Percentiles rank a stretch among this genome's conserved stretches.
These are phyloP conservation scores for Drosophila sp. DNA, from an alignment of 1,140 invertebrate species.

Conservation along the genomic window DNA sequence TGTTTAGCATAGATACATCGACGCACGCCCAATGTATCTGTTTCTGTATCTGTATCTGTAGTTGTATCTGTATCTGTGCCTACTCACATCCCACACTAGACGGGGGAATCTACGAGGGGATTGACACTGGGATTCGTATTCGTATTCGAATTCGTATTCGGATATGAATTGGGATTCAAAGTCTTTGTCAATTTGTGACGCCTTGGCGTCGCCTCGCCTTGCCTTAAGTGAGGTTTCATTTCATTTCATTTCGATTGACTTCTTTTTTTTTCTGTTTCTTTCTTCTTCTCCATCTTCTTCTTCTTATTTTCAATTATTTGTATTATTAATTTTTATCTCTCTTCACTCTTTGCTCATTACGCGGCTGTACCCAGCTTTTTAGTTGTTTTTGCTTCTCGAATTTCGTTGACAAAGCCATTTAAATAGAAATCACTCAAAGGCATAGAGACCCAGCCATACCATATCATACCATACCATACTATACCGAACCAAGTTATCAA, in stretches of 20 bases:
- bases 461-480: not conserved
- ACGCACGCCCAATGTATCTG: slow-evolving; percentile 35
- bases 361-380: slow-evolving; percentile 49
- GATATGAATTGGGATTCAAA: slow-evolving; percentile 17
- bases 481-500: slow-evolving; percentile 66
- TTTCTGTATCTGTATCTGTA: too few species aligned
- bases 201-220: slow-evolving; percentile 62
- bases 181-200: slow-evolving; percentile 71
- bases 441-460: slow-evolving; percentile 15
- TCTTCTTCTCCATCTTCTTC: too few species aligned
- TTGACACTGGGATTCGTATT: not conserved
- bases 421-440: slow-evolving; percentile 78
- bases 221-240: slow-evolving; percentile 75
- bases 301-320: slow-evolving; percentile 69
- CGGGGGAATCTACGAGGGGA: too few species aligned
- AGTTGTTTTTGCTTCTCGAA: slow-evolving; percentile 59
- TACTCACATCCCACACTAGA: not conserved
- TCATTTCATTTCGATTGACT: slow-evolving; percentile 51
- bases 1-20: slow-evolving; percentile 40
- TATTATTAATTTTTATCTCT: slow-evolving; percentile 83
- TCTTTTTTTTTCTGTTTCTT: slow-evolving; percentile 2
- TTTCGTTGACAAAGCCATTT: slow-evolving; percentile 83
- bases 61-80: too few species aligned
- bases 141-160: not conserved
- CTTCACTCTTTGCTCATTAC: slow-evolving; percentile 82